Evolutionary conservation across 2,113 vertebrate genomes (phyloP).

Genomic region (Takifugu bimaculatus): DNA sequence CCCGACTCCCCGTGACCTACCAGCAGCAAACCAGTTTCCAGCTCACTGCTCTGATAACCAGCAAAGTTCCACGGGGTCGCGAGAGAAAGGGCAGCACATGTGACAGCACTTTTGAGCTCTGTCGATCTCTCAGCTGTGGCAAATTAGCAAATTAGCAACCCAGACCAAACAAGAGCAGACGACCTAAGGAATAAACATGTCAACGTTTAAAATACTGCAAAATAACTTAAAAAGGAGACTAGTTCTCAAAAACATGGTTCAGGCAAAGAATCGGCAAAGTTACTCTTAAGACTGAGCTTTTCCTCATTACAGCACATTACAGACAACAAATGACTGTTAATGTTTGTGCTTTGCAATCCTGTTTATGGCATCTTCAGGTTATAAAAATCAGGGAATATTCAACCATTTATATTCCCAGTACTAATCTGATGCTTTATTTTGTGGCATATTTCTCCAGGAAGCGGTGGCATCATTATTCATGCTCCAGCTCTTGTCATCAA

Average conservation of each 20-base stretch:
- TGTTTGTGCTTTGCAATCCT: too few species aligned
- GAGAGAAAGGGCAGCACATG: constrained; percentile 37
- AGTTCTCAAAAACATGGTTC: neutral
- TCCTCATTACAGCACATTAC: neutral
- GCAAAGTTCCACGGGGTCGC: constrained; percentile 17
- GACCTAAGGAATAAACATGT: neutral
- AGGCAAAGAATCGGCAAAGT: constrained; percentile 18
- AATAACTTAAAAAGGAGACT: neutral
- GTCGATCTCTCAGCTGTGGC: constrained; percentile 38
- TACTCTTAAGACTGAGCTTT: constrained; percentile 18
- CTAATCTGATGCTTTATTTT: too few species aligned
- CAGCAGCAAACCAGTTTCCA: constrained; percentile 12
- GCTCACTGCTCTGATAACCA: constrained; percentile 26
- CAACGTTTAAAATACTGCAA: neutral
- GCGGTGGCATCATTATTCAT: constrained; percentile 7
- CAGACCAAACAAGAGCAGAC: neutral
- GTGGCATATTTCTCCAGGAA: too few species aligned
- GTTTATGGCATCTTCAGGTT: too few species aligned
- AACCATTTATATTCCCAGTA: too few species aligned
- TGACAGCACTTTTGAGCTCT: constrained; percentile 29
- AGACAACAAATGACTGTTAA: neutral
- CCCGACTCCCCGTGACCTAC: constrained; percentile 12
- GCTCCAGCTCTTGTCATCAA: constrained; percentile 28
- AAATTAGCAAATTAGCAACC: constrained; percentile 36
- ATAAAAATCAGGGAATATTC: too few species aligned